phyloP scores from a whole-genome alignment of 30 jellyfish, hydroid and myxozoan genomes.

The Aurelia sp. region DNA sequence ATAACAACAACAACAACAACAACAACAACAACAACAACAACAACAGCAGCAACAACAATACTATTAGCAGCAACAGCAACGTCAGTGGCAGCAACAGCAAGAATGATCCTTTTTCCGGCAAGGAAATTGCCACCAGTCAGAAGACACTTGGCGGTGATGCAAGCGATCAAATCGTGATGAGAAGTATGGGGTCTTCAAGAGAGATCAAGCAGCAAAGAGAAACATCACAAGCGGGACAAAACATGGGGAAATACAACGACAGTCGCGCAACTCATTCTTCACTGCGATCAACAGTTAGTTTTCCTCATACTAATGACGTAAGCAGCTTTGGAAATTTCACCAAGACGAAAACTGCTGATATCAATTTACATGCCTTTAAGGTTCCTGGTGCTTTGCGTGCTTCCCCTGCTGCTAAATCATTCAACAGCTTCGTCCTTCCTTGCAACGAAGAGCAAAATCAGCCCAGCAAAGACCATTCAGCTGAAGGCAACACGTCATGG shows the following conservation, averaged over 20 bases:
- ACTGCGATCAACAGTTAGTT: constrained; percentile 37
- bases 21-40: too few species aligned
- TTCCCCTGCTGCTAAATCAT: constrained; percentile 67
- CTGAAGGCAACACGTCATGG: not conserved
- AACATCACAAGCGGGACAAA: not conserved
- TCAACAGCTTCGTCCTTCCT: constrained; percentile 43
- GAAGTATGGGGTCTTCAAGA: too few species aligned
- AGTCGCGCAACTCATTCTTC: constrained; percentile 5
- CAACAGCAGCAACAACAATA: too few species aligned
- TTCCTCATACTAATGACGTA: constrained; percentile 47
- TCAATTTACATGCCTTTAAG: constrained; percentile 22
- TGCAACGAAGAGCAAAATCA: constrained; percentile 14
- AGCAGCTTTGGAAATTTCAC: constrained; percentile 57
- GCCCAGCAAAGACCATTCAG: not conserved
- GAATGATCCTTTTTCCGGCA: too few species aligned
- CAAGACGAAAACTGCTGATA: not conserved
- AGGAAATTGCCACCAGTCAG: too few species aligned
- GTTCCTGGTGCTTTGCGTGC: constrained; percentile 74
- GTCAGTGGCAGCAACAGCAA: too few species aligned
- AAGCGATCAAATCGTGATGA: too few species aligned
- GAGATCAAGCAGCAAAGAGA: not conserved
- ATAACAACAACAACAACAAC: too few species aligned
- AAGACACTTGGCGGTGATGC: too few species aligned
- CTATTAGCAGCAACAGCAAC: too few species aligned
- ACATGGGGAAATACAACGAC: not conserved